Conservation (phyloP, 1,140 invertebrate species). For the Ectropis grisescens region DNA sequence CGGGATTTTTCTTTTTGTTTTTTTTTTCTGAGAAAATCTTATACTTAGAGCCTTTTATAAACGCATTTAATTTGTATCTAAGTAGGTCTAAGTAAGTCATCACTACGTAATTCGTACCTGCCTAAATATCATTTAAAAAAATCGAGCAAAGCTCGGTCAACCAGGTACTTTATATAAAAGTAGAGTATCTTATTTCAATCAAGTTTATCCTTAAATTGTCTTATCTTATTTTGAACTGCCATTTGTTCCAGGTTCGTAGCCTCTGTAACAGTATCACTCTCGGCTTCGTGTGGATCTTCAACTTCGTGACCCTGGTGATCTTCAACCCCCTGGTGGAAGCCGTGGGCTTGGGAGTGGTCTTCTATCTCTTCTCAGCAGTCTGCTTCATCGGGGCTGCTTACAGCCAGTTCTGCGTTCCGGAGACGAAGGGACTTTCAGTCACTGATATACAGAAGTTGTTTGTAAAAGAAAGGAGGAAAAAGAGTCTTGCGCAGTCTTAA, state of each 20-base stretch:
- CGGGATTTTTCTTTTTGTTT: too few species aligned
- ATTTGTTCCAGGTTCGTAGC: constrained; percentile 38
- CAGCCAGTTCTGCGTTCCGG: constrained; percentile 41
- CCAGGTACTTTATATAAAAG: too few species aligned
- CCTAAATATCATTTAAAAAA: too few species aligned
- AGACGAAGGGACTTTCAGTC: constrained; percentile 46
- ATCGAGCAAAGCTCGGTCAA: too few species aligned
- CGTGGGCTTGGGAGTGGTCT: constrained; percentile 33
- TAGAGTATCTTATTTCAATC: too few species aligned
- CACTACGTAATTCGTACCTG: too few species aligned
- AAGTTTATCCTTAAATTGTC: too few species aligned
- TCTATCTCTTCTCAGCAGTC: constrained; percentile 36
- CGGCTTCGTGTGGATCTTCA: constrained; percentile 46
- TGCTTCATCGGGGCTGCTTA: constrained; percentile 38
- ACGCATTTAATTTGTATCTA: too few species aligned
- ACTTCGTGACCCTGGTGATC: constrained; percentile 42
- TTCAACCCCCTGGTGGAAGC: constrained; percentile 42
- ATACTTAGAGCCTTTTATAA: too few species aligned
- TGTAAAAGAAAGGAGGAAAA: constrained; percentile 24
- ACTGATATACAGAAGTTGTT: constrained; percentile 46
- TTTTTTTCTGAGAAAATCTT: too few species aligned
- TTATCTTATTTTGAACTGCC: background rate
- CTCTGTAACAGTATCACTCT: constrained; percentile 43
- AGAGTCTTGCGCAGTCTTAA: too few species aligned
- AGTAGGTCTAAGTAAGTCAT: too few species aligned